A percentile compares a stretch with the other conserved stretches of the same genome.
phyloP scores from a whole-genome alignment of 2,797 vertebrate species.

The Pteropus rufus region DNA sequence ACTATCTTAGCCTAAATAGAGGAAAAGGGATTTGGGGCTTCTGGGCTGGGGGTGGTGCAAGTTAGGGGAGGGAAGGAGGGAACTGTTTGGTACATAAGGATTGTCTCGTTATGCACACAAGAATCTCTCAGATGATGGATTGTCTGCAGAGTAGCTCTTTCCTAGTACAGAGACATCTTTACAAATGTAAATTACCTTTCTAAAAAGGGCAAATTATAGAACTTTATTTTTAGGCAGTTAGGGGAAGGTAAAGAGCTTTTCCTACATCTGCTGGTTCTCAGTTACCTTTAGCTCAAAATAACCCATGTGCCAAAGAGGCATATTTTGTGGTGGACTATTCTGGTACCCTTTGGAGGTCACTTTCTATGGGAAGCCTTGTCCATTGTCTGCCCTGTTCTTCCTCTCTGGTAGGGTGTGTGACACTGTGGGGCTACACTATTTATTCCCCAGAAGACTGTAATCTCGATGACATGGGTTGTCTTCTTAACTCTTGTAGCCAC shows the following conservation, averaged over 20 bases:
- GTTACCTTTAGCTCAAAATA: neutral
- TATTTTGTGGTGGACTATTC: neutral
- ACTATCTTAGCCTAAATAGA: neutral
- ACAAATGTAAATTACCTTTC: neutral
- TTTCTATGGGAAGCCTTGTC: neutral
- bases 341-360: too few species aligned
- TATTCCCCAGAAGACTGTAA: neutral
- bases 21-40: neutral
- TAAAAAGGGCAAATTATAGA: neutral
- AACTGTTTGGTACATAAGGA: too few species aligned
- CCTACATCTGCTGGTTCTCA: neutral
- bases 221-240: slow-evolving; percentile 4
- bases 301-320: neutral
- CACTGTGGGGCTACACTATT: neutral
- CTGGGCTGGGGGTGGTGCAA: neutral
- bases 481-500: neutral
- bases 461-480: neutral
- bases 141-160: neutral
- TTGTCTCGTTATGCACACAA: neutral
- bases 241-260: neutral
- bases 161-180: neutral
- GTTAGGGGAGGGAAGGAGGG: accelerated
- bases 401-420: neutral
- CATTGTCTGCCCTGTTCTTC: neutral
- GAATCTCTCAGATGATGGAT: neutral